Conservation (phyloP, 92 coral and sea anemone genomes). For the Zoanthus solanderi region DNA sequence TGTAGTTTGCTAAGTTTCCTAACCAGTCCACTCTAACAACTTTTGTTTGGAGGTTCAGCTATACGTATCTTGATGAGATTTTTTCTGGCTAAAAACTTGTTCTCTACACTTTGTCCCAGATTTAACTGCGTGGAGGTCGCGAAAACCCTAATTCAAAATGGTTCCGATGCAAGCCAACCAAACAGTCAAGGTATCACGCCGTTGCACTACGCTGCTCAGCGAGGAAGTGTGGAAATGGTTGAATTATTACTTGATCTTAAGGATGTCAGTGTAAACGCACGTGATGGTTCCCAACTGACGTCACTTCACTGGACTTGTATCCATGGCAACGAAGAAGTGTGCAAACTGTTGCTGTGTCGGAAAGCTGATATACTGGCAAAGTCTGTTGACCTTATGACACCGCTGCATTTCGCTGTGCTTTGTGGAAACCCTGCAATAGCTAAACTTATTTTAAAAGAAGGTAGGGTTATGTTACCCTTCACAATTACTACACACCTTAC, state of each 20-base stretch:
- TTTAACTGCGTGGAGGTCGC: conserved; percentile 39
- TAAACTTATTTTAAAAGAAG: conserved; percentile 34
- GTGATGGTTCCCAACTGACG: conserved; percentile 49
- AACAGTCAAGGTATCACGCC: conserved; percentile 41
- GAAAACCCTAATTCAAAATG: neutral
- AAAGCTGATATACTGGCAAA: conserved; percentile 44
- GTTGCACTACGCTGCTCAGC: conserved; percentile 24
- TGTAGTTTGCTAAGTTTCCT: too few relatives aligned
- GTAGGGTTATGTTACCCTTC: neutral
- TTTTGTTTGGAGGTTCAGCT: too few relatives aligned
- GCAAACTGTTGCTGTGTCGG: conserved; percentile 28
- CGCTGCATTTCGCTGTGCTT: conserved; percentile 30
- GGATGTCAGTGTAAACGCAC: conserved; percentile 53
- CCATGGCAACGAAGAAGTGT: conserved; percentile 44
- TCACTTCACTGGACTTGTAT: conserved; percentile 57
- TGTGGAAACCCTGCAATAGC: conserved; percentile 25
- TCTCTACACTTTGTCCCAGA: neutral
- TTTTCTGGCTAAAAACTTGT: neutral
- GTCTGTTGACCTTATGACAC: conserved; percentile 25
- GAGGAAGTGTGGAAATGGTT: conserved; percentile 34
- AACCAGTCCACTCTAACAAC: too few relatives aligned
- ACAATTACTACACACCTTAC: too few relatives aligned
- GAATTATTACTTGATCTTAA: conserved; percentile 13
- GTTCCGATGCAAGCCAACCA: conserved; percentile 3
- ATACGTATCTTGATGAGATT: too few relatives aligned